Percentiles rank a stretch among this genome's conserved stretches.
Conservation (phyloP, 2,888 invertebrate genomes). For the Caenorhabditis japonica region DNA sequence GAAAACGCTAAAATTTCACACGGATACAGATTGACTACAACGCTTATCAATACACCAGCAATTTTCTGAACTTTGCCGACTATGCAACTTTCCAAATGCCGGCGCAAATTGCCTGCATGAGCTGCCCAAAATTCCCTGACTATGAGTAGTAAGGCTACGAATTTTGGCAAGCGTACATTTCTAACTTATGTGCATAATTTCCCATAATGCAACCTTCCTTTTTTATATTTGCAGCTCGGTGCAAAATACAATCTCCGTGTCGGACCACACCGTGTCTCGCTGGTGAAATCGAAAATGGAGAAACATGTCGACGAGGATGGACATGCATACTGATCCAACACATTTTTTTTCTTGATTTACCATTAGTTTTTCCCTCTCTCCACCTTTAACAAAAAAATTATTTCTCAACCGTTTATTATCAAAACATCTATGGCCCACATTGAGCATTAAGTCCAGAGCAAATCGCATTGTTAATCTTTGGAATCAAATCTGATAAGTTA, state of each 20-base stretch:
- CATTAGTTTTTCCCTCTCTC: background rate
- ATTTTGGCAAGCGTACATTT: too few species aligned
- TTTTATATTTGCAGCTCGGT: conserved; percentile 55
- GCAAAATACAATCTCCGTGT: conserved; percentile 57
- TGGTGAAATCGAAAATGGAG: conserved; percentile 51
- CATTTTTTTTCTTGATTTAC: background rate
- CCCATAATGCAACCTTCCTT: too few species aligned
- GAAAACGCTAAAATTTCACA: too few species aligned
- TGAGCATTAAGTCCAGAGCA: conserved; percentile 44
- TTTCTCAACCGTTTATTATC: background rate
- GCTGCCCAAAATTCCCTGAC: too few species aligned
- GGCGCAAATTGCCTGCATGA: too few species aligned
- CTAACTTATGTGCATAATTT: too few species aligned
- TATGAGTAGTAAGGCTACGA: too few species aligned
- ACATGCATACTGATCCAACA: conserved; percentile 22
- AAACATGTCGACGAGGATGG: conserved; percentile 52
- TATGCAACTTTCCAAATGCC: too few species aligned
- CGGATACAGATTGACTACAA: too few species aligned
- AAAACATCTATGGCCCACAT: conserved; percentile 52
- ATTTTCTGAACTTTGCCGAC: too few species aligned
- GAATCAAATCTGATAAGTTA: conserved; percentile 38
- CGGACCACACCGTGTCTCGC: conserved; percentile 60
- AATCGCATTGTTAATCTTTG: conserved; percentile 57
- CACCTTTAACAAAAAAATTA: background rate
- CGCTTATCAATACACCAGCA: too few species aligned